Evolutionary conservation across 2,797 vertebrate species (phyloP), one percentile per base, ranked within the genome.

Genomic region (Cyclura pinguis): DNA sequence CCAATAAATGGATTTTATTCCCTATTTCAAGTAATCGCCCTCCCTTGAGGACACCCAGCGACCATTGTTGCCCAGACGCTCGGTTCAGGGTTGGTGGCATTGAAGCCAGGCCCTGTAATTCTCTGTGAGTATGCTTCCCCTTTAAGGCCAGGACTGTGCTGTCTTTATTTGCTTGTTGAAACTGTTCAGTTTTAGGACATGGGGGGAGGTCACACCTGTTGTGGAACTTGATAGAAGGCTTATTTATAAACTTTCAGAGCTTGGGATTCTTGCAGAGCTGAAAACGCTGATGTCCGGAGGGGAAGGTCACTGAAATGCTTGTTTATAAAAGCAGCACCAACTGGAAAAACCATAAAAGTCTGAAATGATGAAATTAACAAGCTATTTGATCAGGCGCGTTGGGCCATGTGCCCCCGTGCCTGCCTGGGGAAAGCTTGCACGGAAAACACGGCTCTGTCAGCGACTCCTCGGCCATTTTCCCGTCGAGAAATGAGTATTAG

Each of bases 141-240:
- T 97, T 97, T 97, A 97, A 97, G 96, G 94, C 59, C 89, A 87
- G 93, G 96, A 96, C 96, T 91, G 81, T 92, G 95, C 94, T 76
- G 96, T 96, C 96, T 96, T 97, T 97, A 97, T 97, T 97, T 96
- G 97, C 97, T 97, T 96, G 96, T 98, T 99, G 98, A 99, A 99
- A 99, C 98, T 99, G 98, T 98, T 99, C 98, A 98, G 99, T 99
- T 99, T 99, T 99, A 98, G 99, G 98, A 99, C 98, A 99, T 98
- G 97, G 97, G 96, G 97, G 97, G 98, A 98, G 99, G 98, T 99
- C 99, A 99, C 99, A 99, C 99, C 99, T 99, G 99, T 99, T 99
- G 98, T 98, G 99, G 99, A 99, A 99, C 99, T 99, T 99, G 99
- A 99, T 99, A 98, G 99, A 99, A 99, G 99, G 98, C 98, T 99